phyloP scores from a whole-genome alignment of 2,797 vertebrate species.

The Rhabdophis nuchalis region DNA sequence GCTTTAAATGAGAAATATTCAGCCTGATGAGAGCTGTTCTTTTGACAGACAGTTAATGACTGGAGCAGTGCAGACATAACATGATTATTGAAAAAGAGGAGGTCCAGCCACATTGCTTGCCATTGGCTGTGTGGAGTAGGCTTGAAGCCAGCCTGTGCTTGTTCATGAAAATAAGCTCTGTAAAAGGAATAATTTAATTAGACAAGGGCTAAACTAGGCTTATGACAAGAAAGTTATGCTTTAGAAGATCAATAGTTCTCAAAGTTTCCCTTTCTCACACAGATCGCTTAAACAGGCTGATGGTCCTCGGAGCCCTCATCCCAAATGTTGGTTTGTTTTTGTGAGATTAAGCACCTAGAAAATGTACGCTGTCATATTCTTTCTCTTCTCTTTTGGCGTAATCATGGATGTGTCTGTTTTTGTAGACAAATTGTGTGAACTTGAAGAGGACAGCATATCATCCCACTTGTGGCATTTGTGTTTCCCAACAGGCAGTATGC shows the following conservation, averaged over 20 bases:
- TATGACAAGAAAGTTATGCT: conserved; percentile 34
- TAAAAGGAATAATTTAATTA: conserved; percentile 50
- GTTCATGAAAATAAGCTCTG: conserved; percentile 30
- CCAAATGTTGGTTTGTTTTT: not conserved
- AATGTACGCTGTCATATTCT: not conserved
- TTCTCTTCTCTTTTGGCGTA: not conserved
- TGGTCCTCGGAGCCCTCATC: not conserved
- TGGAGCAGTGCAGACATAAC: conserved; percentile 56
- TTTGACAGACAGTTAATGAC: conserved; percentile 49
- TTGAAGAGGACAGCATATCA: not conserved
- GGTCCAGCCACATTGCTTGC: conserved; percentile 18
- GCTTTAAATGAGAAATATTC: conserved; percentile 37
- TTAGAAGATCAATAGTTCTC: not conserved
- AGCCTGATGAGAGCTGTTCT: conserved; percentile 32
- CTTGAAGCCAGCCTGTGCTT: conserved; percentile 30
- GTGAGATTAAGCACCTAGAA: not conserved
- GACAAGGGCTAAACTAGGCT: conserved; percentile 28
- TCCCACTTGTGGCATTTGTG: not conserved
- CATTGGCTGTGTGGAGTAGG: conserved; percentile 21
- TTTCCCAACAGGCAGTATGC: not conserved
- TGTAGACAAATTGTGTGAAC: not conserved
- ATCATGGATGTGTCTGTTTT: not conserved
- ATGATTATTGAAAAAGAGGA: conserved; percentile 30
- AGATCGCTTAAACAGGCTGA: not conserved
- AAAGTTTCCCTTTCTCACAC: not conserved